Evolutionary conservation across 2,797 vertebrate species (phyloP).

Genomic region (Eulemur coronatus): DNA sequence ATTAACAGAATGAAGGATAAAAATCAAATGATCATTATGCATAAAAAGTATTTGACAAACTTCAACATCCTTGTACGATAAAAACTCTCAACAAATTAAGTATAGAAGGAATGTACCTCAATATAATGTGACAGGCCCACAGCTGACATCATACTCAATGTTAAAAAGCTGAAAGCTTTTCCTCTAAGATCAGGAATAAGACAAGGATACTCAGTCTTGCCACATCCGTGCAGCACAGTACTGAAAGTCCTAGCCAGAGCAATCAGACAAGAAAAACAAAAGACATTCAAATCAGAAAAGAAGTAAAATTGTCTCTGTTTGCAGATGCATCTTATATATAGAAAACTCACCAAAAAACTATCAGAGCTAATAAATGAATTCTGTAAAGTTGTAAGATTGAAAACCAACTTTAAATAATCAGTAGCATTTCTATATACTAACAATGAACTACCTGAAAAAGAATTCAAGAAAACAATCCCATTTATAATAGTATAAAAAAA

Average conservation of each 20-base stretch:
- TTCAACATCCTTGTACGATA: not conserved
- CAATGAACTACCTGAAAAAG: not conserved
- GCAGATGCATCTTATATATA: not conserved
- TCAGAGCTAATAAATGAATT: not conserved
- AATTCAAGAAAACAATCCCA: not conserved
- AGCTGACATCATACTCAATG: not conserved
- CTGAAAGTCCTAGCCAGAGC: not conserved
- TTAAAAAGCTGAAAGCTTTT: not conserved
- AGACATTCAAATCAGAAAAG: not conserved
- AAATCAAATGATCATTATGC: not conserved
- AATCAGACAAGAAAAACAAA: not conserved
- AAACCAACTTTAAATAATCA: not conserved
- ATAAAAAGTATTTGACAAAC: not conserved
- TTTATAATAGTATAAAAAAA: not conserved
- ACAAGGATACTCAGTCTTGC: not conserved
- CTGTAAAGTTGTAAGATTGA: not conserved
- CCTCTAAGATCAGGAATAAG: not conserved
- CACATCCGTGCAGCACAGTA: not conserved
- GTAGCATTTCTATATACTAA: not conserved
- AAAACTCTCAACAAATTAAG: not conserved
- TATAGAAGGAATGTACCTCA: not conserved
- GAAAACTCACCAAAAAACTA: not conserved
- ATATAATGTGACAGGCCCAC: no score
- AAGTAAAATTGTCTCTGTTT: not conserved
- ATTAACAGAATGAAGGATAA: not conserved